Conservation (phyloP, 2,888 invertebrate species). For the Lutraria lutraria region DNA sequence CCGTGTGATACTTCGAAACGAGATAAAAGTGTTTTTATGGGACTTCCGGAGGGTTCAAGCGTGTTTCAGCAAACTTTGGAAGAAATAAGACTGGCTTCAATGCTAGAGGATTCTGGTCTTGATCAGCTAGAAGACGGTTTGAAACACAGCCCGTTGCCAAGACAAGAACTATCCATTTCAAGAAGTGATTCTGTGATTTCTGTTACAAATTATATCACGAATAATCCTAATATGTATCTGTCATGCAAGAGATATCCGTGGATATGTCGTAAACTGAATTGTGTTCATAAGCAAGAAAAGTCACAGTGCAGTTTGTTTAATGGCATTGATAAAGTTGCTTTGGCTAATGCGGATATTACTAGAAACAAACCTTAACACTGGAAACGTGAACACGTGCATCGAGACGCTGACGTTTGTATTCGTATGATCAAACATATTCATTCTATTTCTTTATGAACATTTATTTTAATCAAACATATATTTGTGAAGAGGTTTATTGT, state of each 20-base stretch:
- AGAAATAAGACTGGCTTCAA: neutral
- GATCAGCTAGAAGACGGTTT: neutral
- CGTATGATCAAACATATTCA: too few relatives aligned
- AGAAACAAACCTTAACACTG: too few relatives aligned
- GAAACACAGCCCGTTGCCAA: neutral
- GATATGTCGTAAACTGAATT: slow-evolving; percentile 23
- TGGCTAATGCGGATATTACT: neutral
- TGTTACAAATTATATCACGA: neutral
- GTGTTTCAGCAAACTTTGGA: slow-evolving; percentile 4
- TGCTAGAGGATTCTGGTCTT: neutral
- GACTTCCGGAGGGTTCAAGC: neutral
- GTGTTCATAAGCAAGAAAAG: slow-evolving; percentile 12
- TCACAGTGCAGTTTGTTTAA: neutral
- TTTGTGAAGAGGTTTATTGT: too few relatives aligned
- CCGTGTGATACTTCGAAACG: neutral
- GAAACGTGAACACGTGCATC: too few relatives aligned
- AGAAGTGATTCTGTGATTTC: neutral
- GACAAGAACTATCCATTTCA: neutral
- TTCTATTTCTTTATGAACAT: too few relatives aligned
- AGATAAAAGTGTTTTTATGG: neutral
- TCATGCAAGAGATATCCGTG: slow-evolving; percentile 34
- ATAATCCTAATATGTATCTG: slow-evolving; percentile 28
- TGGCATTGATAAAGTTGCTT: neutral
- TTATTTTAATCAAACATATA: too few relatives aligned
- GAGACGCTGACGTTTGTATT: too few relatives aligned